Evolutionary conservation across 2,113 vertebrate species (phyloP).

Genomic region (Alligator mississippiensis): DNA sequence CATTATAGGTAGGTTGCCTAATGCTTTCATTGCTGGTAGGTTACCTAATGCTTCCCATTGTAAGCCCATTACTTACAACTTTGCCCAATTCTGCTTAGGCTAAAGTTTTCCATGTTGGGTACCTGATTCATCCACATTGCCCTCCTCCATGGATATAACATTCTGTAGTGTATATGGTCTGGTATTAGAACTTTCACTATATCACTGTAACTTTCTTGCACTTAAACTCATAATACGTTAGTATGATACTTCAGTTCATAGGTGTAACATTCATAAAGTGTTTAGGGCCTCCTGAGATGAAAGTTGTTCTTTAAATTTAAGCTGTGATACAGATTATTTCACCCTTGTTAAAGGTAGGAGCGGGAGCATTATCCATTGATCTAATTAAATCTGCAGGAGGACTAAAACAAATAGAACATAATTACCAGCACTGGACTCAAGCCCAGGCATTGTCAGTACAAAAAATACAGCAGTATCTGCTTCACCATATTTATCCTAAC

Average conservation of each 20-base stretch:
- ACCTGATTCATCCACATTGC: not conserved
- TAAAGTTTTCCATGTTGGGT: not conserved
- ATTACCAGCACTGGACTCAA: slow-evolving; percentile 43
- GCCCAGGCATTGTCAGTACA: slow-evolving; percentile 26
- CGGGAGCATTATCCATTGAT: slow-evolving; percentile 13
- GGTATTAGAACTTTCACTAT: not conserved
- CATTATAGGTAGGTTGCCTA: not conserved
- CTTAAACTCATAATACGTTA: not conserved
- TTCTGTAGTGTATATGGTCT: not conserved
- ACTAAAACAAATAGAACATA: slow-evolving; percentile 29
- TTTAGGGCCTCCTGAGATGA: not conserved
- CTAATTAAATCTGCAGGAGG: slow-evolving; percentile 31
- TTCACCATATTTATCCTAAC: not conserved
- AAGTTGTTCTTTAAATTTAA: not conserved
- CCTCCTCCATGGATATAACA: not conserved
- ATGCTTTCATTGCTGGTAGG: not conserved
- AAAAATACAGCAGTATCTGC: not conserved
- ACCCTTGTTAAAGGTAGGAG: slow-evolving; percentile 9
- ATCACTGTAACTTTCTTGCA: not conserved
- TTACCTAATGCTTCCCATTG: not conserved
- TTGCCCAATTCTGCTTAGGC: not conserved
- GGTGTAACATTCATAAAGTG: not conserved
- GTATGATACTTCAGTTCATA: too few species aligned
- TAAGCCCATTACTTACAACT: not conserved
- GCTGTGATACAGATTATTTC: not conserved